Base-by-base conservation (phyloP, 2,797 vertebrate genomes). In the Malurus splendens region DNA sequence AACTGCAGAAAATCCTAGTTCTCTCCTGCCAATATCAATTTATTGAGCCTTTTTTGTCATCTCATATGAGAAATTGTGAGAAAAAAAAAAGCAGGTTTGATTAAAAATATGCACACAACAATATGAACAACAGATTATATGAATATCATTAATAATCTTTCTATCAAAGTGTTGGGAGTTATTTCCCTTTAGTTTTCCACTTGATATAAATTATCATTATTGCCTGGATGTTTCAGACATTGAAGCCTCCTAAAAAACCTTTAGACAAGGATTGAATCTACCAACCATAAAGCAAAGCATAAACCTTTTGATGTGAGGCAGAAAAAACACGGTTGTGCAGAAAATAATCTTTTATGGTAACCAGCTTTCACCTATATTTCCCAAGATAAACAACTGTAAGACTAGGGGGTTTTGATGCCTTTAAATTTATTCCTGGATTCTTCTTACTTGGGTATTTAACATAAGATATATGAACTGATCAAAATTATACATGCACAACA, bases 1-100 rank as follows among this genome's bases (percentile, higher is more conserved):
- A 90, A 81, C 90, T 92, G 95, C 89, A 94, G 85, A 92, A 96
- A 96, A 89, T 87, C 80, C 93, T 84, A 62, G 65, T 91, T 95
- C 82, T 59, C 52, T 86, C 80, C 82, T 89, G 87, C 82, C 94
- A 96, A 94, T 93, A 65, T 33, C 78, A 94, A 95, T 94, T 91
- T 93, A 91, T 81, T 87, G 75, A 67, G 74, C 36, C 39, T 18
- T 92, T 92, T 93, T 89, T 45, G 90, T 95, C 71, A 93, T 82
- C 89, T 95, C 82, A 48, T 70, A 77, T 82, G 70, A 89, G 90
- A 94, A 96, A 90, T 56, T 57, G 55, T 5, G 18, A 96, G 62
- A 12, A 45, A 48, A 93, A 78, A 82, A 23, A 1, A 3, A 36
- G 32, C 39, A 22, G n/a, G 82, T 94, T 95, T 96, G 75, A 97